Evolutionary conservation across 2,888 invertebrate species (phyloP), one percentile per base, ranked within the genome.

Genomic region (Drosophila imparisetae): DNA sequence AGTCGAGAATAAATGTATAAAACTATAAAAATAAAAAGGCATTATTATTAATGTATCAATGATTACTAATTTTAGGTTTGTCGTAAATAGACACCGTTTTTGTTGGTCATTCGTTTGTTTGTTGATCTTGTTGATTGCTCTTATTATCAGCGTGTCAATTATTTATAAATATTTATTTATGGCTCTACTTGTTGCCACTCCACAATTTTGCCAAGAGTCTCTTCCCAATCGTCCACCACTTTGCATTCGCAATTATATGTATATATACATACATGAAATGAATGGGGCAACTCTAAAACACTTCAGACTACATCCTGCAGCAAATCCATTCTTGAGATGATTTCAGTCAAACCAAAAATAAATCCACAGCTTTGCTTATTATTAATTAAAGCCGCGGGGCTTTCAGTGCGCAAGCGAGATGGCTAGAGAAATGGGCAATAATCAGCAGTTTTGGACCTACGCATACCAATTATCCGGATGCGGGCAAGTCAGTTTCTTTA

Each of bases 401-500:
- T 24, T 52, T 65, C 49, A 36, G 24, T 58, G 61, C 18, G 70
- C 63, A 38, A 79, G 70, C 72, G 75, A 78, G 74, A 74, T 64
- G 66, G 71, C 78, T 66, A 74, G 65, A 67, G 59, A 78, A 75
- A 75, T 78, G 71, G 66, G 38, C 61, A 65, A 66, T 63, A 66
- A 48, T 61, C 69, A 55, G 32, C 54, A 36, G 27, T 75, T 64
- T 64, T 55, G 42, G 58, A 60, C 49, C 59, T 60, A 75, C 54
- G 45, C 57, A 59, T 69, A 66, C 62, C 72, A 80, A 82, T 84
- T 84, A 86, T 84, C 86, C 83, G 83, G 83, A 84, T 84, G 85
- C 75, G 71, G 55, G 38, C 57, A 86, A 82, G 82, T 84, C 86
- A 73, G 86, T 86, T 84, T 70, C 75, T 86, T 13, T 24, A n/a